These are phyloP conservation scores for Trachemys scripta DNA, from an alignment of 2,113 vertebrate species.

Conservation along the genomic window DNA sequence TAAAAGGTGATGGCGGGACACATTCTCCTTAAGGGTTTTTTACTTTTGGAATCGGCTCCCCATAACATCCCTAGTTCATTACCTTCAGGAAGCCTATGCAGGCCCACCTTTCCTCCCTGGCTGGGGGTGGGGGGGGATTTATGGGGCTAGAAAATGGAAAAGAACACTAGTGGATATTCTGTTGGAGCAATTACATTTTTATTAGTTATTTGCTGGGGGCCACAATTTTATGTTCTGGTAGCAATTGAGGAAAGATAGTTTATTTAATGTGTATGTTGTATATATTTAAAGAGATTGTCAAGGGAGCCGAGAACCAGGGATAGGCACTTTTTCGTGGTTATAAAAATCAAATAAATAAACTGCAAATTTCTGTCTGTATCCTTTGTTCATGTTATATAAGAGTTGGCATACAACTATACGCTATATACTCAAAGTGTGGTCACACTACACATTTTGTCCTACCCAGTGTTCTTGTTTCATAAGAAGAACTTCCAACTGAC, in stretches of 20 bases:
- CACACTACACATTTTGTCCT: background rate
- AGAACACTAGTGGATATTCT: background rate
- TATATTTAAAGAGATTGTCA: background rate
- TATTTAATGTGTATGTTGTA: background rate
- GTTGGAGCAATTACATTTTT: background rate
- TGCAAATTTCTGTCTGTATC: background rate
- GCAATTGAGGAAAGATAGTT: background rate
- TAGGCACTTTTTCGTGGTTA: background rate
- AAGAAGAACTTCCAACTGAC: background rate
- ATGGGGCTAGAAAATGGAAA: background rate
- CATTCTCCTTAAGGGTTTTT: background rate
- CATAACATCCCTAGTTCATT: background rate
- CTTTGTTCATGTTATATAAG: background rate
- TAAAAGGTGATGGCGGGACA: background rate
- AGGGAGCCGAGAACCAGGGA: background rate
- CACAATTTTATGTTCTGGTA: background rate
- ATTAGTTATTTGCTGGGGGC: background rate
- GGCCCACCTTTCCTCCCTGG: background rate
- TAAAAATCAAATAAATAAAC: background rate
- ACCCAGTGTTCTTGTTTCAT: background rate
- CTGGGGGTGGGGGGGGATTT: background rate
- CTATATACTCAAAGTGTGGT: background rate
- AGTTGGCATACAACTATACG: background rate
- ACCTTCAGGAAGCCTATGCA: background rate
- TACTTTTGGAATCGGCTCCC: no score